Percentiles rank a stretch among this genome's conserved stretches.
These are phyloP conservation scores for Phyllostomus discolor DNA, from an alignment of 2,113 vertebrate species.

Conservation along the genomic window DNA sequence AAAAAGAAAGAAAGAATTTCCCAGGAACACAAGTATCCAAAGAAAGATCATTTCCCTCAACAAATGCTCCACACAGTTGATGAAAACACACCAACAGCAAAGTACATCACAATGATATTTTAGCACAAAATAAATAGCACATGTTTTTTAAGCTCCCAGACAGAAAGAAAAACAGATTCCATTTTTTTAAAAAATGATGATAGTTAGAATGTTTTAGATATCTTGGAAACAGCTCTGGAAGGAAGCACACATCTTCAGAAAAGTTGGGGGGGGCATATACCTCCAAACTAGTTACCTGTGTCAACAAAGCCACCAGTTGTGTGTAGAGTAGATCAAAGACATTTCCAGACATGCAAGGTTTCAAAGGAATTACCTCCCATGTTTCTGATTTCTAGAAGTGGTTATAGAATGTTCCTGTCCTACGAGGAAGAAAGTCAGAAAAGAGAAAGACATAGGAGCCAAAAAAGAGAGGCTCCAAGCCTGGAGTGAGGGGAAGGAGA, in stretches of 20 bases:
- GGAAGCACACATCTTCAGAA: background rate
- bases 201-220: background rate
- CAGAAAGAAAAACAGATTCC: background rate
- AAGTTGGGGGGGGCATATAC: background rate
- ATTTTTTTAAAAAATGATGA: background rate
- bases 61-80: background rate
- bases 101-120: background rate
- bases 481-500: background rate
- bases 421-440: background rate
- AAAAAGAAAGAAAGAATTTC: background rate
- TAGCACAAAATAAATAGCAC: background rate
- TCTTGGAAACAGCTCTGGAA: background rate
- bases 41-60: background rate
- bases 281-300: background rate
- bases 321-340: background rate
- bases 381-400: background rate
- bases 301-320: background rate
- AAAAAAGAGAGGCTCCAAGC: background rate
- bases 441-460: background rate
- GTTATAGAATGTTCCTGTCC: background rate
- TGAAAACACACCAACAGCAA: background rate
- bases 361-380: background rate
- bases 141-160: background rate
- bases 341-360: background rate
- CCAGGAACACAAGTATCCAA: background rate